Percentiles rank a stretch among this genome's conserved stretches.
phyloP scores from a whole-genome alignment of 1,140 invertebrate species.

The Trichonephila clavata region DNA sequence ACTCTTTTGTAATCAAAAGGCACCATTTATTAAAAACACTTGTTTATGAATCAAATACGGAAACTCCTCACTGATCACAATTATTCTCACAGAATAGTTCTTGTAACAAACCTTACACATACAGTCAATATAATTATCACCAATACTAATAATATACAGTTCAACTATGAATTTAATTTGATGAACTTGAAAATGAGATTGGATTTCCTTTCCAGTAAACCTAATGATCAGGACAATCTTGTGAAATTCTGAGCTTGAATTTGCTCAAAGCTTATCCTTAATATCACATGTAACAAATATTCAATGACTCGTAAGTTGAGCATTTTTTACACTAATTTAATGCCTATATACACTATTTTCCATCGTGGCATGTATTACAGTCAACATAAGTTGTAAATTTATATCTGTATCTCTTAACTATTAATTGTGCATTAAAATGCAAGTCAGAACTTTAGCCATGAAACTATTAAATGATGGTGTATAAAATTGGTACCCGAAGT shows the following conservation, averaged over 20 bases:
- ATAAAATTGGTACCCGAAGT: background rate
- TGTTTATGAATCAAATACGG: slow-evolving; percentile 27
- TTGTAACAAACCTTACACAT: background rate
- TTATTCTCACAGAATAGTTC: slow-evolving; percentile 7
- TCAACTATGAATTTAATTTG: background rate
- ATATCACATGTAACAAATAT: slow-evolving; percentile 17
- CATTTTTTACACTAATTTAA: background rate
- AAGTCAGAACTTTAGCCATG: background rate
- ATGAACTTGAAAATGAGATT: background rate
- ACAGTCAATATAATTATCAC: slow-evolving; percentile 9
- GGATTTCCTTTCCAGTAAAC: background rate
- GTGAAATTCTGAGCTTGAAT: background rate
- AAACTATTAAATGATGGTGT: background rate
- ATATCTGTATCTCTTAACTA: background rate
- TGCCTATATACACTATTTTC: background rate
- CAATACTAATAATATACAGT: background rate
- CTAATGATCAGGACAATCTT: background rate
- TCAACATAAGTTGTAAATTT: background rate
- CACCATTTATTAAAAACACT: slow-evolving; percentile 48
- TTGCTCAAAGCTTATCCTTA: background rate
- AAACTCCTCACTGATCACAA: slow-evolving; percentile 20
- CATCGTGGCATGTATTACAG: background rate
- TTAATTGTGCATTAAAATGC: background rate
- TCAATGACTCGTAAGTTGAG: background rate
- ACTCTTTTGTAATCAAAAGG: slow-evolving; percentile 61